These are phyloP conservation scores for Stenodera caucasica DNA, from an alignment of 2,888 invertebrate genomes.

Conservation along the genomic window DNA sequence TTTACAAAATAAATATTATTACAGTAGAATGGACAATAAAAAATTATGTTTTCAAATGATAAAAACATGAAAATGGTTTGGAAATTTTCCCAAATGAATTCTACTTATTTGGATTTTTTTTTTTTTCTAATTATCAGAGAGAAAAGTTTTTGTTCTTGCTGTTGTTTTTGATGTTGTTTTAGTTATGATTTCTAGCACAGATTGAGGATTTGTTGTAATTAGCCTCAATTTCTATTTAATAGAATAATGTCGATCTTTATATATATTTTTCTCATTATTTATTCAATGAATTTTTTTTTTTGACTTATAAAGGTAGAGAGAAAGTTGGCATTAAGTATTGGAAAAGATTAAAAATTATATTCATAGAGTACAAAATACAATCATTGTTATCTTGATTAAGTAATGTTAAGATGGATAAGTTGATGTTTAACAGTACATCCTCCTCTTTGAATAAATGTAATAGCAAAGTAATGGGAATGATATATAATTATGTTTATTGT, in stretches of 20 bases:
- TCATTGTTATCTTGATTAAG: not conserved
- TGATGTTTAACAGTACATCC: no score
- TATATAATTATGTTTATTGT: not conserved
- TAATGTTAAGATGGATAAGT: no score
- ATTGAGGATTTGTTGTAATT: not conserved
- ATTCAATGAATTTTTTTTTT: not conserved
- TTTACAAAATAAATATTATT: no score
- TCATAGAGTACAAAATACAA: not conserved
- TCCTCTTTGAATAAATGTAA: not conserved
- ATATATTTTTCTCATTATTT: no score
- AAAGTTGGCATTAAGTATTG: not conserved
- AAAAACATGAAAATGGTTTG: no score
- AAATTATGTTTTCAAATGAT: no score
- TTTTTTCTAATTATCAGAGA: not conserved
- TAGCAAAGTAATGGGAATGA: not conserved
- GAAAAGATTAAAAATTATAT: not conserved
- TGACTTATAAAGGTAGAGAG: not conserved
- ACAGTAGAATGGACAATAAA: no score
- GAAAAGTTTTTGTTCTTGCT: not conserved
- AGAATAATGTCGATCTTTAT: not conserved
- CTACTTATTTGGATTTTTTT: no score
- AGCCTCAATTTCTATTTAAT: slow-evolving; percentile 4
- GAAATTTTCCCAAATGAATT: no score
- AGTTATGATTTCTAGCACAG: not conserved
- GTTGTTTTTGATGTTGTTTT: not conserved